Evolutionary conservation across 2,113 vertebrate genomes (phyloP).

Genomic region (Leptobrachium ailaonicum): DNA sequence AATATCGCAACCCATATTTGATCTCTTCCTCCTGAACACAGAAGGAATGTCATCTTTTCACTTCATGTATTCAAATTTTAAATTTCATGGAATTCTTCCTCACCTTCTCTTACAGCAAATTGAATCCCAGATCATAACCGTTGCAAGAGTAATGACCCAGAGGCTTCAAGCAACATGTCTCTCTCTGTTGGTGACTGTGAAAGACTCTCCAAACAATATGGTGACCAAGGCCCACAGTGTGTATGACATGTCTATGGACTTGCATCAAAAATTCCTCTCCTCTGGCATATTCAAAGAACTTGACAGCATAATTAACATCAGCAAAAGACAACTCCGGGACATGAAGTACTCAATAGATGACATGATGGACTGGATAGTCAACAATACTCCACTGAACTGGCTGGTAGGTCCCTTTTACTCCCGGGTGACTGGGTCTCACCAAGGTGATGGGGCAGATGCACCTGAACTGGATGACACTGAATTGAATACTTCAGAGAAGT

Average conservation of each 20-base stretch:
- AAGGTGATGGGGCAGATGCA: constrained; percentile 55
- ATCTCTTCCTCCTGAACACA: too few relatives aligned
- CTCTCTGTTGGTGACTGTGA: constrained; percentile 61
- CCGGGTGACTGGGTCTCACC: constrained; percentile 58
- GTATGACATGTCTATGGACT: constrained; percentile 70
- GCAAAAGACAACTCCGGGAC: constrained; percentile 77
- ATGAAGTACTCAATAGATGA: constrained; percentile 70
- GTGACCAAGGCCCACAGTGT: constrained; percentile 71
- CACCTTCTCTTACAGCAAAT: constrained; percentile 67
- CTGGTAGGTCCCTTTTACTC: constrained; percentile 80
- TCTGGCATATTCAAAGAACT: constrained; percentile 70
- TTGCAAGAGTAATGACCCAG: constrained; percentile 75
- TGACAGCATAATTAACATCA: constrained; percentile 70
- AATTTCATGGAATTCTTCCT: too few relatives aligned
- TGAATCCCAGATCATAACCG: constrained; percentile 81
- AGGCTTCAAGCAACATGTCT: constrained; percentile 78
- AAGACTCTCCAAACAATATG: constrained; percentile 77
- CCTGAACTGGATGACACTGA: constrained; percentile 42
- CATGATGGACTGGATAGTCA: constrained; percentile 80
- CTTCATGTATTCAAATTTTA: too few relatives aligned
- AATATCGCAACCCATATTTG: too few relatives aligned
- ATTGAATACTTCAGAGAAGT: too few relatives aligned
- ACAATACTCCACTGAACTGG: constrained; percentile 89
- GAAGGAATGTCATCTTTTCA: too few relatives aligned
- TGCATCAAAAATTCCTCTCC: constrained; percentile 67